phyloP scores from a whole-genome alignment of 2,797 vertebrate genomes.

The Sylvia borin region DNA sequence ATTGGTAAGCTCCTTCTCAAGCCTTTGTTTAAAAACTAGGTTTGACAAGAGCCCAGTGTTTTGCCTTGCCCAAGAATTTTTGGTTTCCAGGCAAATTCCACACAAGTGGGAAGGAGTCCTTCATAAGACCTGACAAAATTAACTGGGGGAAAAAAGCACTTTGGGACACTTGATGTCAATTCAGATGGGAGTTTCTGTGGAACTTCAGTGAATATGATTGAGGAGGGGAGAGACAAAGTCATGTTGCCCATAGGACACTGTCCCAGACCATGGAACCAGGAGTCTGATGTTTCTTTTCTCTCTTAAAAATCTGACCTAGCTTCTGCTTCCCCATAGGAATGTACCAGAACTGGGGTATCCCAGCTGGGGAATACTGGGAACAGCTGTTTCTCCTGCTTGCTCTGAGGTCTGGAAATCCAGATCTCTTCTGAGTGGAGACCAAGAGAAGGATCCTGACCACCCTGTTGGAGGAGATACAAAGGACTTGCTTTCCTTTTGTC shows the following conservation, averaged over 20 bases:
- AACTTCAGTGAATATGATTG: not conserved
- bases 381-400: not conserved
- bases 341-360: not conserved
- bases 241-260: not conserved
- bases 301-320: not conserved
- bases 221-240: not conserved
- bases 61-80: not conserved
- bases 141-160: not conserved
- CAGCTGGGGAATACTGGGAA: too few species aligned
- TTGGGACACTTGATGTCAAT: not conserved
- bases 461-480: not conserved
- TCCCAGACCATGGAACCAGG: not conserved
- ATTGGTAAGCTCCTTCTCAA: not conserved
- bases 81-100: not conserved
- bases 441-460: not conserved
- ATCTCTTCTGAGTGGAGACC: not conserved
- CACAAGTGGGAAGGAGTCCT: not conserved
- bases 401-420: not conserved
- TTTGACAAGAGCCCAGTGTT: not conserved
- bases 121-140: not conserved
- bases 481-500: not conserved
- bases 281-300: not conserved
- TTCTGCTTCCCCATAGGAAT: not conserved
- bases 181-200: not conserved
- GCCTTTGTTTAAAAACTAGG: not conserved